Evolutionary conservation across 2,888 invertebrate genomes (phyloP).

Genomic region (Hetaerina titia): DNA sequence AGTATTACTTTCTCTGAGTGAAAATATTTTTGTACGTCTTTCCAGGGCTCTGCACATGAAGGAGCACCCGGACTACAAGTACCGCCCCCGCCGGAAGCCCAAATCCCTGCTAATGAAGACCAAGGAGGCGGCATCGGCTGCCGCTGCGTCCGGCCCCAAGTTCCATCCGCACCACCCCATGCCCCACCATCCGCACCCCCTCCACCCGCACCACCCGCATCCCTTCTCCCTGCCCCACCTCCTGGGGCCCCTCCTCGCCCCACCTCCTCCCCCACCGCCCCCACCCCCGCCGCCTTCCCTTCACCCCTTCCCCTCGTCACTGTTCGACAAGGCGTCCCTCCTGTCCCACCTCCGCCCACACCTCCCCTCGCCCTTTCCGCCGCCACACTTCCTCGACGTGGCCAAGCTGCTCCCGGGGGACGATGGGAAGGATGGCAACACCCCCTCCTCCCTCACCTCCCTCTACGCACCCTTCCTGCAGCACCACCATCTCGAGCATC

Average conservation of each 20-base stretch:
- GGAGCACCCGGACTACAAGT: conserved; percentile 95
- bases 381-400: conserved; percentile 51
- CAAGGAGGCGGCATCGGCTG: conserved; percentile 71
- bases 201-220: conserved; percentile 61
- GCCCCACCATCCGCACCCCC: conserved; percentile 69
- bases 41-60: conserved; percentile 94
- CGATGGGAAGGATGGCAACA: not conserved
- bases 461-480: conserved; percentile 32
- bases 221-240: conserved; percentile 63
- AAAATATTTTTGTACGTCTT: conserved; percentile 72
- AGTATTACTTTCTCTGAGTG: not conserved
- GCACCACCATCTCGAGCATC: conserved; percentile 45
- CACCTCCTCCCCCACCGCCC: conserved; percentile 62
- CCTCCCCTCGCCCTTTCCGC: conserved; percentile 69
- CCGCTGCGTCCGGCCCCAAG: conserved; percentile 72
- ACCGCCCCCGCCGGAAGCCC: conserved; percentile 91
- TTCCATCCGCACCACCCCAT: conserved; percentile 75
- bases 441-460: not conserved
- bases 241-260: conserved; percentile 52
- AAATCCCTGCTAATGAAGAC: conserved; percentile 89
- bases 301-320: conserved; percentile 73
- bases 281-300: conserved; percentile 70
- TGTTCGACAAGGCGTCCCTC: conserved; percentile 75
- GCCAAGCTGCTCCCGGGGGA: conserved; percentile 57
- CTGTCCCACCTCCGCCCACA: conserved; percentile 73